phyloP scores from a whole-genome alignment of 2,888 invertebrate genomes.

The Parnassius smintheus region DNA sequence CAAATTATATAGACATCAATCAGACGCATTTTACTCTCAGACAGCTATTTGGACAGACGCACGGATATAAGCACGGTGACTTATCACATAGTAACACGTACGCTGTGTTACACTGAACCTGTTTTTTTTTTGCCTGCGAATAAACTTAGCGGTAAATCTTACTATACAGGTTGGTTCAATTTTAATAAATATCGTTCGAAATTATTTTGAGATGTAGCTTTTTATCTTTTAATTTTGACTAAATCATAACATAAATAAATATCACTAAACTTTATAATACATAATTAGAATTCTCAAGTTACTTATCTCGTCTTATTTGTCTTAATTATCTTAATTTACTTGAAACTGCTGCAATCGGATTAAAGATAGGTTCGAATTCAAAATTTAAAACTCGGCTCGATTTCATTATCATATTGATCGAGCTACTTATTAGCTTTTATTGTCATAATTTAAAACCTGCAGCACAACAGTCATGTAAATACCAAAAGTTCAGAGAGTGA shows the following conservation, averaged over 20 bases:
- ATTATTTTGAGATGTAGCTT: not conserved
- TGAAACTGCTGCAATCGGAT: not conserved
- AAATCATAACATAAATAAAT: too few species aligned
- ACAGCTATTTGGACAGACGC: not conserved
- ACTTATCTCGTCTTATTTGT: too few species aligned
- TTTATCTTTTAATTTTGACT: not conserved
- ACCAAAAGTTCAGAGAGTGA: too few species aligned
- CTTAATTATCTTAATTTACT: not conserved
- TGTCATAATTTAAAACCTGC: too few species aligned
- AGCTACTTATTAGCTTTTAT: too few species aligned
- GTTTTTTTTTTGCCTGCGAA: slow-evolving; percentile 28
- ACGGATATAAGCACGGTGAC: slow-evolving; percentile 8
- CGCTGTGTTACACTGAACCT: slow-evolving; percentile 29
- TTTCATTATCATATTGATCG: too few species aligned
- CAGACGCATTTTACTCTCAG: not conserved
- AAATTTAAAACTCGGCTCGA: too few species aligned
- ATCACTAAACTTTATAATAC: too few species aligned
- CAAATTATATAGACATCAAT: not conserved
- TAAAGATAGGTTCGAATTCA: too few species aligned
- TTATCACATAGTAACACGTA: slow-evolving; percentile 28
- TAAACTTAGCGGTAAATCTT: slow-evolving; percentile 30
- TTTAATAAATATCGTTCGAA: not conserved
- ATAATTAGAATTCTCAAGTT: too few species aligned
- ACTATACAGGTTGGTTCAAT: slow-evolving; percentile 23
- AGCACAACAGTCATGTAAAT: too few species aligned